Conservation (phyloP, 2,797 vertebrate species). For the Sebastolobus alascanus region DNA sequence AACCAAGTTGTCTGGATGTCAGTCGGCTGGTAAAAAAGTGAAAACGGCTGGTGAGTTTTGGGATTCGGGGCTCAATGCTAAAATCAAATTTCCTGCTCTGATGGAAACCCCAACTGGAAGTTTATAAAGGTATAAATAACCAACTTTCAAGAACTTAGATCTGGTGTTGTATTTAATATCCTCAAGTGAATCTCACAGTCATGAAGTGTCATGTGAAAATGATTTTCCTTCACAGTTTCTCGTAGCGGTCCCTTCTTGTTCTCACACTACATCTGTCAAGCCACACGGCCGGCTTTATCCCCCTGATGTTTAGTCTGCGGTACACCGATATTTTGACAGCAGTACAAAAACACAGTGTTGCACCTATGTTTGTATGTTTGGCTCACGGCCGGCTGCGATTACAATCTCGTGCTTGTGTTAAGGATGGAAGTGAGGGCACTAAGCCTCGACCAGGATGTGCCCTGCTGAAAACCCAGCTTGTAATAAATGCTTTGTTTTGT, state of each 20-base stretch:
- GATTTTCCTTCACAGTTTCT: slow-evolving; percentile 39
- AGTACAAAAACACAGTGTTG: slow-evolving; percentile 59
- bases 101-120: slow-evolving; percentile 32
- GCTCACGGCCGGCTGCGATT: slow-evolving; percentile 39
- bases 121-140: slow-evolving; percentile 45
- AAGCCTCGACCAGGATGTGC: slow-evolving; percentile 52
- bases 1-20: slow-evolving; percentile 1
- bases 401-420: slow-evolving; percentile 44
- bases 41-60: slow-evolving; percentile 9
- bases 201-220: slow-evolving; percentile 35
- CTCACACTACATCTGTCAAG: slow-evolving; percentile 62
- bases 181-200: slow-evolving; percentile 30
- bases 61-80: not conserved
- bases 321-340: slow-evolving; percentile 80
- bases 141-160: slow-evolving; percentile 26
- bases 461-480: slow-evolving; percentile 53
- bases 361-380: slow-evolving; percentile 69
- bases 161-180: slow-evolving; percentile 38
- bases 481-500: slow-evolving; percentile 61
- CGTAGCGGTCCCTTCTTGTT: slow-evolving; percentile 12
- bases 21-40: not conserved
- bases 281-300: slow-evolving; percentile 41
- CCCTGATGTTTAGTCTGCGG: slow-evolving; percentile 81
- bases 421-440: slow-evolving; percentile 51
- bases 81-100: slow-evolving; percentile 32